A percentile compares a stretch with the other conserved stretches of the same genome.
phyloP scores from a whole-genome alignment of 2,113 vertebrate species.

The Nanorana parkeri region DNA sequence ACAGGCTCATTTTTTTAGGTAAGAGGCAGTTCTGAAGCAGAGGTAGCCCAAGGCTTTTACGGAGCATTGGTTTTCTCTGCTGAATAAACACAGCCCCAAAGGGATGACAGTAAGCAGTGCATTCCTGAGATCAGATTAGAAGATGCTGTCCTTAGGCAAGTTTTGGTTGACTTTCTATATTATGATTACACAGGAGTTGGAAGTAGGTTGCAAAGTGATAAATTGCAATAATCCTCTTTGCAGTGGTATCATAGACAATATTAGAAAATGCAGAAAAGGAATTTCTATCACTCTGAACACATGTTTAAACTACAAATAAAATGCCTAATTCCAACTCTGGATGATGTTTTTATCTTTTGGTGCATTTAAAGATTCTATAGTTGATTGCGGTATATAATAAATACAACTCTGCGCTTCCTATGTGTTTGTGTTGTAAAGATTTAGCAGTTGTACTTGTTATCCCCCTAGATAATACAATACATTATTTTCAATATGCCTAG shows the following conservation, averaged over 20 bases:
- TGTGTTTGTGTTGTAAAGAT: too few relatives aligned
- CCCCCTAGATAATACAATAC: too few relatives aligned
- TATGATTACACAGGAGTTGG: constrained; percentile 5
- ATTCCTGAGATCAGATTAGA: constrained; percentile 32
- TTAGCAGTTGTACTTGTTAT: too few relatives aligned
- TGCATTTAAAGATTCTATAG: too few relatives aligned
- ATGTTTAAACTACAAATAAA: too few relatives aligned
- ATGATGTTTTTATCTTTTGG: too few relatives aligned
- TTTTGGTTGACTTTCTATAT: constrained; percentile 22
- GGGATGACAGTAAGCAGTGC: constrained; percentile 29
- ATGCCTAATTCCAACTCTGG: too few relatives aligned
- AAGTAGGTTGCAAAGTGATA: constrained; percentile 23
- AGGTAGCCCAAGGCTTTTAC: constrained; percentile 23
- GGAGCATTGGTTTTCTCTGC: constrained; percentile 40
- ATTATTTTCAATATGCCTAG: too few relatives aligned
- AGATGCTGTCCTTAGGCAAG: constrained; percentile 46
- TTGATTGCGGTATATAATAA: too few relatives aligned
- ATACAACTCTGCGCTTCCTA: too few relatives aligned
- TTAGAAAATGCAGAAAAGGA: not conserved
- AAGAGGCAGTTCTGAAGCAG: constrained; percentile 32
- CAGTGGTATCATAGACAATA: not conserved
- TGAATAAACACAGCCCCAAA: constrained; percentile 36
- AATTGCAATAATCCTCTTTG: constrained; percentile 19
- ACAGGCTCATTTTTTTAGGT: constrained; percentile 42
- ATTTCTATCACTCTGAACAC: too few relatives aligned